A percentile compares a stretch with the other conserved stretches of the same genome.
These are phyloP conservation scores for Actenoides hombroni DNA, from an alignment of 2,113 vertebrate species.

Conservation along the genomic window DNA sequence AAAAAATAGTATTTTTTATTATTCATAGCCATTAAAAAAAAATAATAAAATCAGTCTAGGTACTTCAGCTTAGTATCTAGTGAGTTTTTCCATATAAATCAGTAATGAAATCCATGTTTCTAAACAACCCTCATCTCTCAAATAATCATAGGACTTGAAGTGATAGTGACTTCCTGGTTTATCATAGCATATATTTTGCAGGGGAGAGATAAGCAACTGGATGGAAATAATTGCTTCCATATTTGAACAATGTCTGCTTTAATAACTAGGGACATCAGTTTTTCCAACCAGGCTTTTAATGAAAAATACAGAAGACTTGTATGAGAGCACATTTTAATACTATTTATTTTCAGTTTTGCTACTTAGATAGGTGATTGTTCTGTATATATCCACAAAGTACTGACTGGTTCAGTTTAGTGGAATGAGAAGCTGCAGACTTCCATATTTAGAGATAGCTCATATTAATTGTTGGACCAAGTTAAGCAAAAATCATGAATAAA, in stretches of 20 bases:
- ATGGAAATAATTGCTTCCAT: neutral
- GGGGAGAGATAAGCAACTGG: neutral
- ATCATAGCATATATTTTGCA: neutral
- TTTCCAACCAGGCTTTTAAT: neutral
- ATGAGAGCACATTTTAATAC: neutral
- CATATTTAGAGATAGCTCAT: neutral
- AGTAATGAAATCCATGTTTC: neutral
- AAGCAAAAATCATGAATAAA: neutral
- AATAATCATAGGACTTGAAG: neutral
- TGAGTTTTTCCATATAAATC: neutral
- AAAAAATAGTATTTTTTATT: neutral
- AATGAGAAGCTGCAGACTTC: neutral
- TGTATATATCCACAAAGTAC: neutral
- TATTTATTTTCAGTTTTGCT: neutral
- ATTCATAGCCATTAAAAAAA: neutral
- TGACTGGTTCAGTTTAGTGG: neutral
- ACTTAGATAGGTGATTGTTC: neutral
- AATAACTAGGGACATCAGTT: neutral
- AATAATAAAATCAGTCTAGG: neutral
- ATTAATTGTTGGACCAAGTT: neutral
- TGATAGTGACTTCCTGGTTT: neutral
- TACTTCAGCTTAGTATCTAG: neutral
- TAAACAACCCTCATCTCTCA: neutral
- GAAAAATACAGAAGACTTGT: neutral
- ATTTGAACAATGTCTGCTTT: neutral